Conservation (phyloP, 2,888 invertebrate species). For the Pristionchus fissidentatus region DNA sequence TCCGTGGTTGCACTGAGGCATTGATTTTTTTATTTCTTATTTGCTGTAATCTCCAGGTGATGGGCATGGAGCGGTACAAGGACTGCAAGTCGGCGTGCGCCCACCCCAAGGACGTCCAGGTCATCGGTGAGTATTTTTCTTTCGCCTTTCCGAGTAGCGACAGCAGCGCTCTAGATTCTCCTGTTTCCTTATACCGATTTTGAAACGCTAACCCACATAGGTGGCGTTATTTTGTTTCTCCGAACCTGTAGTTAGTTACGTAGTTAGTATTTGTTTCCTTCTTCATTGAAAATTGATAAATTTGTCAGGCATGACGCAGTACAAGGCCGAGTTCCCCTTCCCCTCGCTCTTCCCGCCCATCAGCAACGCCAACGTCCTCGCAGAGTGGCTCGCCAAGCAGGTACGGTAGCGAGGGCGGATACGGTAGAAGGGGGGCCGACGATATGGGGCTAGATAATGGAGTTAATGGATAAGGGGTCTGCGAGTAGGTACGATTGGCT, state of each 20-base stretch:
- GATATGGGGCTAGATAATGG: no score
- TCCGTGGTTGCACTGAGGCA: no score
- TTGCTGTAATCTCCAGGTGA: no score
- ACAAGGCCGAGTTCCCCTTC: constrained; percentile 77
- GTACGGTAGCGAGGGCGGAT: no score
- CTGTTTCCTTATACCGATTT: no score
- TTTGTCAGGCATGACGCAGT: constrained; percentile 77
- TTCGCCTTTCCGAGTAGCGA: not conserved
- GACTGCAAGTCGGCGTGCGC: constrained; percentile 64
- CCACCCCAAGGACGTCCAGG: constrained; percentile 66
- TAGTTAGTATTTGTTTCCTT: not conserved
- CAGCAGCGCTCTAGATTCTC: no score
- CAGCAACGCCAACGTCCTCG: constrained; percentile 77
- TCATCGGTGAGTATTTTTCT: constrained; percentile 36
- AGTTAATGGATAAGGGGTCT: no score
- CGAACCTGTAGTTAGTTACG: not conserved
- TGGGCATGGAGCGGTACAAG: constrained; percentile 73
- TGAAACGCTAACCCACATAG: not conserved
- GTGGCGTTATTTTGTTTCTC: not conserved
- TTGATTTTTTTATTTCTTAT: no score
- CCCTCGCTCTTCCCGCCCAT: constrained; percentile 77
- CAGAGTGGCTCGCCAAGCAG: constrained; percentile 76
- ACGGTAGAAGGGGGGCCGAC: no score
- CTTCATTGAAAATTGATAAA: not conserved
- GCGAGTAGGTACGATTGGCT: no score